A percentile compares a stretch with the other conserved stretches of the same genome.
Evolutionary conservation across 2,888 invertebrate species (phyloP).

Genomic region (Hoplodrina blanda): DNA sequence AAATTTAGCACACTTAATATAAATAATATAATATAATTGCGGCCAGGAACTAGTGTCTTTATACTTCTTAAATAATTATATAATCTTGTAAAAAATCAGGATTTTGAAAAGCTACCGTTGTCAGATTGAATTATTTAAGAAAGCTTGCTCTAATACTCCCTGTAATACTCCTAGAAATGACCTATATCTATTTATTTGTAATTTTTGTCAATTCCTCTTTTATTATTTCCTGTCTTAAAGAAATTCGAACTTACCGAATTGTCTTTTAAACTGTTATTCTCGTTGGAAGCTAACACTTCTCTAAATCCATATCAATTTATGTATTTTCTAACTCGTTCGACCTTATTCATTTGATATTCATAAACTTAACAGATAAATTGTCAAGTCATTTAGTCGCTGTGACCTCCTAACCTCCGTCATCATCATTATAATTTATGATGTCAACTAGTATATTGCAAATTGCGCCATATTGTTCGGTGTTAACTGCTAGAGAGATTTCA

Average conservation of each 20-base stretch:
- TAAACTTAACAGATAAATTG: slow-evolving; percentile 58
- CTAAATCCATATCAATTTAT: slow-evolving; percentile 29
- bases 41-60: too few species aligned
- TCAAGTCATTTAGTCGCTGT: slow-evolving; percentile 42
- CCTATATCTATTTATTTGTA: not conserved
- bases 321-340: slow-evolving; percentile 29
- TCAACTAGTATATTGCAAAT: slow-evolving; percentile 46
- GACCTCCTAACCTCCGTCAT: slow-evolving; percentile 51
- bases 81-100: not conserved
- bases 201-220: not conserved
- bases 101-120: not conserved
- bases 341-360: slow-evolving; percentile 53
- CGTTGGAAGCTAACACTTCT: not conserved
- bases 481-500: slow-evolving; percentile 26
- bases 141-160: too few species aligned
- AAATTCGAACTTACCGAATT: not conserved
- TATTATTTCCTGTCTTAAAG: not conserved
- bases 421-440: slow-evolving; percentile 57
- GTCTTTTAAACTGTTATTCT: not conserved
- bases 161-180: too few species aligned
- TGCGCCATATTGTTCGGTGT: slow-evolving; percentile 28
- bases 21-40: too few species aligned
- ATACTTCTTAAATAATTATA: too few species aligned
- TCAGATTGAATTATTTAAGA: not conserved
- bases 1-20: too few species aligned